phyloP scores from a whole-genome alignment of 2,888 invertebrate species.

The Tipula vernalis region DNA sequence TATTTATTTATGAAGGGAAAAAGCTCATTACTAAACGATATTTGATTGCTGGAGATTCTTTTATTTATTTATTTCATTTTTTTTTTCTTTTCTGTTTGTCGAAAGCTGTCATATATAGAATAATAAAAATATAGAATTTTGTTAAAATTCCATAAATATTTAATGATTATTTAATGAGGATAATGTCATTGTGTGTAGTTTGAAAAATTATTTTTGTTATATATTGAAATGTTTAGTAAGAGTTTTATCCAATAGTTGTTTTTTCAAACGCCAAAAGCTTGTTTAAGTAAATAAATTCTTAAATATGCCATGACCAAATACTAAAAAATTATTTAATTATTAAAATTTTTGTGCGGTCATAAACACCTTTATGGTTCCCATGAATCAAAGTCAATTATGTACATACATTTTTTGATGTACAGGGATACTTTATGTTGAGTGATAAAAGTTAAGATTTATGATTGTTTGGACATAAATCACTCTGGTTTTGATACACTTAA shows the following conservation, averaged over 20 bases:
- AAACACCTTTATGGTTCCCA: not conserved
- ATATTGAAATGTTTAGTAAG: not conserved
- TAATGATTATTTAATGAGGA: not conserved
- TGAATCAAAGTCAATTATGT: not conserved
- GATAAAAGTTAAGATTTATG: not conserved
- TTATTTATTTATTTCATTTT: not conserved
- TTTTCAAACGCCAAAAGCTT: not conserved
- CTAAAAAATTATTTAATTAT: not conserved
- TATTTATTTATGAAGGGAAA: not conserved
- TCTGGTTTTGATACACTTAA: not conserved
- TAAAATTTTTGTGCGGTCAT: not conserved
- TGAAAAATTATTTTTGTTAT: not conserved
- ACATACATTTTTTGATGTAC: not conserved
- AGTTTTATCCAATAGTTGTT: not conserved
- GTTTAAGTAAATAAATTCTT: not conserved
- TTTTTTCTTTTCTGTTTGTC: not conserved
- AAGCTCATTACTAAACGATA: not conserved
- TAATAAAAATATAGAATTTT: not conserved
- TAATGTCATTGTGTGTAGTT: not conserved
- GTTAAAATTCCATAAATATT: not conserved
- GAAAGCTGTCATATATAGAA: not conserved
- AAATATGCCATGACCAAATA: not conserved
- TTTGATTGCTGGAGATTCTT: not conserved
- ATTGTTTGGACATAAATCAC: not conserved
- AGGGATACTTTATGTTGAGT: not conserved